Evolutionary conservation across 2,888 invertebrate species (phyloP).

Genomic region (Drosophila lutescens): DNA sequence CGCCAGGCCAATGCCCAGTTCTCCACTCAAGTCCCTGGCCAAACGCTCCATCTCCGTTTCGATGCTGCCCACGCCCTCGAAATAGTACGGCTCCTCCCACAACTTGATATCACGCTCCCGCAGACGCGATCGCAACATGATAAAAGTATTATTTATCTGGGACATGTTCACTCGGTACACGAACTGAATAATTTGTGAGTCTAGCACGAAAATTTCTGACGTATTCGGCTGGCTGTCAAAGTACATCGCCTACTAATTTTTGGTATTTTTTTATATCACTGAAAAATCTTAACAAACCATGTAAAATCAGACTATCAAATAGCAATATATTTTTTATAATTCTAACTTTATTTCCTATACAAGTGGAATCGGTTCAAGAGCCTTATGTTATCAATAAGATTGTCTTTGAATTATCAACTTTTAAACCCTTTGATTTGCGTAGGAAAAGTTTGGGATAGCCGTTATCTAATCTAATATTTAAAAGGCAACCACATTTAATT

Average conservation of each 20-base stretch:
- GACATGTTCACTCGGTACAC: conserved; percentile 61
- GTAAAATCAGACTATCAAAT: too few relatives aligned
- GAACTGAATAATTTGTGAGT: neutral
- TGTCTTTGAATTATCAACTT: neutral
- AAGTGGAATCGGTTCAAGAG: too few relatives aligned
- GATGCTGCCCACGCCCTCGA: conserved; percentile 84
- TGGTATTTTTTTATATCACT: too few relatives aligned
- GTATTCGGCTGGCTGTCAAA: neutral
- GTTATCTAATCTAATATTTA: neutral
- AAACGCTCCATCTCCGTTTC: conserved; percentile 81
- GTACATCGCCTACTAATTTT: too few relatives aligned
- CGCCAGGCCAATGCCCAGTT: conserved; percentile 84
- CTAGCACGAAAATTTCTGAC: neutral
- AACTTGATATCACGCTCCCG: conserved; percentile 89
- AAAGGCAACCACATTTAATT: neutral
- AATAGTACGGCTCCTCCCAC: conserved; percentile 90
- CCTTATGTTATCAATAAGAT: neutral
- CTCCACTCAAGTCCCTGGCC: conserved; percentile 86
- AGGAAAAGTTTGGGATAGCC: neutral
- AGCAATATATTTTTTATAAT: too few relatives aligned
- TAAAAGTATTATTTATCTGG: conserved; percentile 86
- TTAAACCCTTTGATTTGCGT: neutral
- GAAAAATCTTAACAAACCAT: too few relatives aligned
- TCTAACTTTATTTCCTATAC: too few relatives aligned
- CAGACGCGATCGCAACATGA: conserved; percentile 88